Evolutionary conservation across 2,113 vertebrate genomes (phyloP).

Genomic region (Takifugu bimaculatus): DNA sequence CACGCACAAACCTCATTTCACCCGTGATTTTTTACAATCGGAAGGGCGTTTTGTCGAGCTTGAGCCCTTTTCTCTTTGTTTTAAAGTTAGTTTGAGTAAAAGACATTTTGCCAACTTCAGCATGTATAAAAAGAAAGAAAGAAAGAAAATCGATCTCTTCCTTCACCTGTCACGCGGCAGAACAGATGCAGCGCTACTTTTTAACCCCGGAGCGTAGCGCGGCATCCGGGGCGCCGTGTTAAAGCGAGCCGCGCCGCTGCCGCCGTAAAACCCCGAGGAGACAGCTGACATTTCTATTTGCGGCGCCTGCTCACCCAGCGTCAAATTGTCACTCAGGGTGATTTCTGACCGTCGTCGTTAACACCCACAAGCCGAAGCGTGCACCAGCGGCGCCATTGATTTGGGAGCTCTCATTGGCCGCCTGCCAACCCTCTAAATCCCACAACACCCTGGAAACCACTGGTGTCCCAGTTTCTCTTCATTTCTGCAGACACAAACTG

Average conservation of each 20-base stretch:
- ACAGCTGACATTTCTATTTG: slow-evolving; percentile 76
- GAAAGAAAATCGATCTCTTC: background rate
- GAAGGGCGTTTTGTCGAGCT: background rate
- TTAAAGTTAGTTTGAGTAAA: slow-evolving; percentile 11
- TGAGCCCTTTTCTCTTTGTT: slow-evolving; percentile 8
- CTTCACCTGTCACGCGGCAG: slow-evolving; percentile 45
- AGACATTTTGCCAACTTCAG: slow-evolving; percentile 16
- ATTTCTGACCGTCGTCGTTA: slow-evolving; percentile 82
- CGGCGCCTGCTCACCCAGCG: slow-evolving; percentile 71
- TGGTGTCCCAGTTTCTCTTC: slow-evolving; percentile 51
- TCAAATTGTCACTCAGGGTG: slow-evolving; percentile 80
- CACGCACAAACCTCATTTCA: background rate
- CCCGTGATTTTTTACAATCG: slow-evolving; percentile 23
- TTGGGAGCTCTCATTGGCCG: slow-evolving; percentile 73
- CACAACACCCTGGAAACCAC: slow-evolving; percentile 70
- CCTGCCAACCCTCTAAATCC: slow-evolving; percentile 77
- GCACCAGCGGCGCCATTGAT: slow-evolving; percentile 77
- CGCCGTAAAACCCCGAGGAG: slow-evolving; percentile 49
- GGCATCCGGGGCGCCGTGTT: slow-evolving; percentile 37
- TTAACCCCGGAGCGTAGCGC: slow-evolving; percentile 30
- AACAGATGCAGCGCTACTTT: slow-evolving; percentile 33
- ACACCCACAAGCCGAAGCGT: slow-evolving; percentile 71
- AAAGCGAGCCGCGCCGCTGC: slow-evolving; percentile 49
- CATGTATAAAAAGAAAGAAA: background rate
- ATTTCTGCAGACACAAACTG: slow-evolving; percentile 45